Evolutionary conservation across 1,140 invertebrate species (phyloP), one percentile per base, ranked within the genome.

Genomic region (Lanistes nyassanus): DNA sequence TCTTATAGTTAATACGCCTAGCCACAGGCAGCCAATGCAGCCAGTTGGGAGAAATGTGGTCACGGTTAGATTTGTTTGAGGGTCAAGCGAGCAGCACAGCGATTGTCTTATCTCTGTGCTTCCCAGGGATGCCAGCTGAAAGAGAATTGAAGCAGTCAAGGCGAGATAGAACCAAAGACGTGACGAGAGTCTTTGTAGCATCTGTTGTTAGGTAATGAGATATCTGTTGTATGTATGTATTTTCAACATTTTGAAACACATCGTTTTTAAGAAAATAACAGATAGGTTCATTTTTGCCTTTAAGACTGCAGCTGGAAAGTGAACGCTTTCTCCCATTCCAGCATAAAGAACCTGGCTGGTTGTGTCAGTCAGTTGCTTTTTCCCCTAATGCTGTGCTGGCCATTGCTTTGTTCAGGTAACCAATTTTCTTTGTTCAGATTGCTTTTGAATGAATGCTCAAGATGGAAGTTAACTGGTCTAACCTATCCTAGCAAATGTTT

Each of bases 341-440:
- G 23, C 29, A 26, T 23, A n/a, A 60, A 23, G 56, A 60, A 31
- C 11, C 56, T 60, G 56, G 29, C 11, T 60, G 56, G 56, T 11
- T n/a, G 9, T 60, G 56, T 31, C n/a, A 9, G 9, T 9, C n/a
- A n/a, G 11, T 7, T 23, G 11, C n/a, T 16, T 31, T 60, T 9
- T 60, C 56, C 29, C 56, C 56, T 7, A 60, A 31, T 31, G 56
- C 56, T 60, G 9, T 23, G 2, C n/a, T 60, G n/a, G 13, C 13
- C 29, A 60, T 60, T 31, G 56, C 56, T 60, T 60, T 60, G 23
- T 60, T 60, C 56, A 60, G 56, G 56, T 60, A 60, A 47, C 9
- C 42, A 47, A 47, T 1, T 47, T 1, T 47, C 42, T 47, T 47
- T 11, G 56, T 11, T 1, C 11, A 4, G 56, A 7, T 60, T 31